Evolutionary conservation across 2,797 vertebrate genomes (phyloP).

Genomic region (Cyprinodon diabolis): DNA sequence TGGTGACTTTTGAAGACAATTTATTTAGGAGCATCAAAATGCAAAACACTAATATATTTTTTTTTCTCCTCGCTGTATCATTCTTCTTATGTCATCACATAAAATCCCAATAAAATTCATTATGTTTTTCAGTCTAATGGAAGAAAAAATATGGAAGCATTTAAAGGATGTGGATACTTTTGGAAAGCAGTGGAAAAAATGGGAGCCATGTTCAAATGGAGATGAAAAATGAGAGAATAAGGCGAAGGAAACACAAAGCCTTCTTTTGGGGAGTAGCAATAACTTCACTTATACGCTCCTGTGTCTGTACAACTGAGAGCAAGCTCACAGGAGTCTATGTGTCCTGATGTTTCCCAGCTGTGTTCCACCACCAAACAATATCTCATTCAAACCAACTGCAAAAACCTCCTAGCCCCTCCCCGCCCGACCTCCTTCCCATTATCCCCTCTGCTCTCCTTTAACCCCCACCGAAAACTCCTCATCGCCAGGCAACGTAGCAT

Average conservation of each 20-base stretch:
- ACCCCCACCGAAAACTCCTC: conserved; percentile 57
- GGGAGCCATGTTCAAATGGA: conserved; percentile 7
- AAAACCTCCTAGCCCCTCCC: conserved; percentile 50
- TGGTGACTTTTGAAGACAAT: neutral
- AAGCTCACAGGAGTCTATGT: conserved; percentile 57
- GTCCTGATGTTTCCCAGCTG: conserved; percentile 87
- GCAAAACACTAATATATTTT: neutral
- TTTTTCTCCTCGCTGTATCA: neutral
- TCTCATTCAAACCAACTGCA: conserved; percentile 82
- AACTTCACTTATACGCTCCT: conserved; percentile 52
- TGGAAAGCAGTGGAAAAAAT: conserved; percentile 7
- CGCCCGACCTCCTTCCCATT: conserved; percentile 50
- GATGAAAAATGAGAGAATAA: conserved; percentile 45
- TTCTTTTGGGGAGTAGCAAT: conserved; percentile 40
- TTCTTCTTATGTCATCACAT: neutral
- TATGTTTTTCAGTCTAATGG: neutral
- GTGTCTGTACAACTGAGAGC: conserved; percentile 55
- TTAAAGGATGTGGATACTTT: neutral
- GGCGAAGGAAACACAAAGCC: conserved; percentile 26
- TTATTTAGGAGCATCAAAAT: neutral
- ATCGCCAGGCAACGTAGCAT: conserved; percentile 79
- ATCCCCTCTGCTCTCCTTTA: conserved; percentile 59
- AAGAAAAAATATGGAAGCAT: neutral
- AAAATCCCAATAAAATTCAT: neutral
- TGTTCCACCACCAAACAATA: conserved; percentile 83